Base-by-base conservation (phyloP, 2,113 vertebrate genomes). In the Seriola dumerili region DNA sequence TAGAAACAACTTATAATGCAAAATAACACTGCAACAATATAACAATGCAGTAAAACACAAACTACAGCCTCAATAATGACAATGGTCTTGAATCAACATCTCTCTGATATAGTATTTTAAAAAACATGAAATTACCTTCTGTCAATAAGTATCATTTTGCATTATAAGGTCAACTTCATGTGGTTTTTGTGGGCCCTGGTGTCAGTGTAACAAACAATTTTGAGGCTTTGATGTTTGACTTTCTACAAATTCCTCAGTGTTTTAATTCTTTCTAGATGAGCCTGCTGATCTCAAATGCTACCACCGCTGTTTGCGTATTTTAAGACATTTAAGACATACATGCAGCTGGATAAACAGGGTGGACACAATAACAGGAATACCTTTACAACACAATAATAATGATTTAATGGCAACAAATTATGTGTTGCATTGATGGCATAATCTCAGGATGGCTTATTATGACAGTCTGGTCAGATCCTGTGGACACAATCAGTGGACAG, bases 401-500 rank as follows among this genome's bases (percentile, higher is more conserved):
- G 5, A 32, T 62, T 29, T 40, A 32, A 61, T 67, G 44, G 32
- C 14, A 62, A 58, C 14, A 62, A 58, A 40, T 70, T 16, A 48
- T 34, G 36, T 66, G 21, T 29, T 57, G 36, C 21, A 54, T 65
- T 65, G 10, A 48, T 67, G 44, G n/a, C 48, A 57, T 16, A 40
- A 32, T 29, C 29, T 38, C 54, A 75, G 38, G 29, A 76, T 52
- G 46, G 23, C 16, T 1, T 29, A 5, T 62, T 71, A 44, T 48
- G 29, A 65, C 8, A 32, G n/a, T 21, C 61, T 70, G 36, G 7
- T 70, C 44, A 78, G 34, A 38, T 63, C 80, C 58, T 67, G 2
- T 14, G 64, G 68, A 76, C 40, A 67, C 54, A 44, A 52, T 72
- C 65, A 57, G 17, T 40, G 25, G n/a, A 16, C 40, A 67, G 63